Evolutionary conservation across 2,888 invertebrate genomes (phyloP).

Genomic region (Crepidodera aurea): DNA sequence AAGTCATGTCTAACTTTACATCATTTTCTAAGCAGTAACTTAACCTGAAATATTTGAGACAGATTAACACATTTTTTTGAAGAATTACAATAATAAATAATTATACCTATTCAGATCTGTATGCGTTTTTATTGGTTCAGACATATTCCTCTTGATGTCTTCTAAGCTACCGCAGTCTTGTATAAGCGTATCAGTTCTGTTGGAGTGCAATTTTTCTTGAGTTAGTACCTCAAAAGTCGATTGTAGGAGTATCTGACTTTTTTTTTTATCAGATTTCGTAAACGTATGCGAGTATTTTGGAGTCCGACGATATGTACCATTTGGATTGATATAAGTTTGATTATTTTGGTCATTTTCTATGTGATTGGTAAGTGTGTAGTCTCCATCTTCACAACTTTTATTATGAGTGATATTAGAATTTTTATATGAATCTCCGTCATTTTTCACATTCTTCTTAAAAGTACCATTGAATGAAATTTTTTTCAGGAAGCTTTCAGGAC

Average conservation of each 20-base stretch:
- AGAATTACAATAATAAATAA: too few relatives aligned
- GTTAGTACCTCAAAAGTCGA: conserved; percentile 40
- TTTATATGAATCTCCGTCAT: conserved; percentile 27
- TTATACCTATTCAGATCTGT: conserved; percentile 36
- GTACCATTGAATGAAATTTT: conserved; percentile 49
- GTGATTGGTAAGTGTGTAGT: not conserved
- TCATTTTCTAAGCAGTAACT: conserved; percentile 43
- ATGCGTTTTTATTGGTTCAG: conserved; percentile 31
- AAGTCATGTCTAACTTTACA: conserved; percentile 32
- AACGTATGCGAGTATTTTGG: conserved; percentile 45
- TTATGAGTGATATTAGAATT: conserved; percentile 23
- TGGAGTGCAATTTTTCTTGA: conserved; percentile 29
- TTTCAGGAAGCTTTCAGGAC: conserved; percentile 55
- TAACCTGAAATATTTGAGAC: conserved; percentile 27
- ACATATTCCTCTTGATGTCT: conserved; percentile 41
- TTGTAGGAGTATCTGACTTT: conserved; percentile 38
- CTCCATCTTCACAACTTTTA: conserved; percentile 15
- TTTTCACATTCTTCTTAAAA: conserved; percentile 38
- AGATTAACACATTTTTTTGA: too few relatives aligned
- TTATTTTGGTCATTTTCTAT: conserved; percentile 2
- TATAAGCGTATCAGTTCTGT: conserved; percentile 33
- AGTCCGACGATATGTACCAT: conserved; percentile 41
- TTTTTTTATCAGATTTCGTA: conserved; percentile 43
- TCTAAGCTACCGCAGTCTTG: conserved; percentile 37
- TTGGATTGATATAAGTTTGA: conserved; percentile 30